Evolutionary conservation across 1,140 invertebrate species (phyloP).

Genomic region (Schmidtea mediterranea): DNA sequence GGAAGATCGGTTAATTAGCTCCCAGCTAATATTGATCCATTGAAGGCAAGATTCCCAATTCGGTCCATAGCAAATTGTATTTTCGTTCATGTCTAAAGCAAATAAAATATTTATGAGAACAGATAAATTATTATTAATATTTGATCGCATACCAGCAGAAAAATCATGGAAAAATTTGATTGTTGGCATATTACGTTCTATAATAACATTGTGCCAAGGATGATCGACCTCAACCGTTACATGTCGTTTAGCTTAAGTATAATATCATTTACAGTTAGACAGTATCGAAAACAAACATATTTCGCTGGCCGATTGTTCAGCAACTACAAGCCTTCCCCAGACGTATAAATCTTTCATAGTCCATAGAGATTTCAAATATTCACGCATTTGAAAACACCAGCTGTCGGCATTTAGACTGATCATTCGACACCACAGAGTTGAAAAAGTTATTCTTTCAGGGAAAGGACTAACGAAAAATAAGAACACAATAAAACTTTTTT

Average conservation of each 20-base stretch:
- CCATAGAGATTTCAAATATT: not conserved
- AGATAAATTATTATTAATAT: not conserved
- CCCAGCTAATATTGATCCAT: slow-evolving; percentile 1
- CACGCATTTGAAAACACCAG: not conserved
- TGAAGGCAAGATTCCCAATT: not conserved
- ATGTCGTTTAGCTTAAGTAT: not conserved
- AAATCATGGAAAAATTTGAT: not conserved
- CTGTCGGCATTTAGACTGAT: not conserved
- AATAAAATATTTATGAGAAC: not conserved
- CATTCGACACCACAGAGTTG: not conserved
- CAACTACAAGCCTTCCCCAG: not conserved
- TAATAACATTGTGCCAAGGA: not conserved
- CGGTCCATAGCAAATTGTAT: not conserved
- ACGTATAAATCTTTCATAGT: not conserved
- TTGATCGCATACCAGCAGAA: not conserved
- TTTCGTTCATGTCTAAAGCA: not conserved
- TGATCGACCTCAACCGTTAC: not conserved
- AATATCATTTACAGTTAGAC: not conserved
- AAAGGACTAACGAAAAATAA: not conserved
- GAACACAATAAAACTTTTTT: not conserved
- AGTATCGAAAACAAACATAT: slow-evolving; percentile 2
- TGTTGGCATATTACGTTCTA: not conserved
- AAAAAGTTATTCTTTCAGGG: not conserved
- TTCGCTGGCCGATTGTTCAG: not conserved
- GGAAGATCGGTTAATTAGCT: not conserved